Base-by-base conservation (phyloP, 2,113 vertebrate species). In the Corythaeola cristata region DNA sequence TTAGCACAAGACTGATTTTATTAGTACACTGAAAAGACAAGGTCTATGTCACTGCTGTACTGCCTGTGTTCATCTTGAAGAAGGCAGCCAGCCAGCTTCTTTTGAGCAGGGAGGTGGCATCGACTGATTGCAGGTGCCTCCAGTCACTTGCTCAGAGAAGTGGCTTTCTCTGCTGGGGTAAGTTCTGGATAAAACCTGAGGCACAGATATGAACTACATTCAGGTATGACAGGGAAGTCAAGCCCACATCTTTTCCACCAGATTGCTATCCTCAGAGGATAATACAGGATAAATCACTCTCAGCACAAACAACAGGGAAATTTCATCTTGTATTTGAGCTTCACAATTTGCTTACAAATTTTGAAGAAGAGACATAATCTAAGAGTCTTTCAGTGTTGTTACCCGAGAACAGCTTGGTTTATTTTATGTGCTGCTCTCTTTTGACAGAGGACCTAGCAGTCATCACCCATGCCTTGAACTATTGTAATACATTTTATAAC, bases 291-390 rank as follows among this genome's bases (percentile, higher is more conserved):
- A 67, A 90, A 66, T 56, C 20, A 50, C 39, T 50, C 8, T 4
- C 28, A 35, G 19, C 8, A 41, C 8, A 62, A 88, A 76, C 0
- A 0, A 20, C 2, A 1, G 7, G 37, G 8, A 76, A 69, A 72
- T 41, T 35, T 71, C 11, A 35, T 67, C 24, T 33, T 28, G 11
- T 26, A 49, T 41, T 44, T 87, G 32, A 26, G 18, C 8, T 71
- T 49, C 6, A 8, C 16, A 44, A 22, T 58, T 73, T 45, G 15
- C 13, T 58, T 74, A 55, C 35, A 52, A 53, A 59, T 63, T 67
- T 16, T 23, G 41, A 41, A n/a, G 21, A 35, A n/a, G 32, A 11
- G 35, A 37, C 9, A 12, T 21, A 59, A 53, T 22, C 32, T 11
- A 52, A n/a, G 7, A 11, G 21, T 49, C 30, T 64, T 75, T n/a